These are phyloP conservation scores for Hippocampus comes DNA, from an alignment of 2,113 vertebrate genomes.

Conservation along the genomic window DNA sequence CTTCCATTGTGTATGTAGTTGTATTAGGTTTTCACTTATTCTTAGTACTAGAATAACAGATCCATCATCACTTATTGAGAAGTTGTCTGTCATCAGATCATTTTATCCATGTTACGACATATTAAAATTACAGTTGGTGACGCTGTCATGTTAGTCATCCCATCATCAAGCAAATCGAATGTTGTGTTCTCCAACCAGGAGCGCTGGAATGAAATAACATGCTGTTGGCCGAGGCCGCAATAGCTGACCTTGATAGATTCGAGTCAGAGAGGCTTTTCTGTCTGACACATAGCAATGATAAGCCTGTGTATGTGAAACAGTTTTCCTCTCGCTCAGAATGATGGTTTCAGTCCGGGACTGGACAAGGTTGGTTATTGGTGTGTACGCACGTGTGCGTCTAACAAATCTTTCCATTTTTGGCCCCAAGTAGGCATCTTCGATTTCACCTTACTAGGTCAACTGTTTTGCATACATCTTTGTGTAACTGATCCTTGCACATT, in stretches of 20 bases:
- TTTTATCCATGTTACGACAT: not conserved
- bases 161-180: slow-evolving; percentile 21
- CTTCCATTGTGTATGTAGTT: not conserved
- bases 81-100: not conserved
- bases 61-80: not conserved
- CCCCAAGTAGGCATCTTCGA: slow-evolving; percentile 42
- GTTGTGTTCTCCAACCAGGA: slow-evolving; percentile 43
- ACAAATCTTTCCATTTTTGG: slow-evolving; percentile 46
- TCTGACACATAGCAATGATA: slow-evolving; percentile 68
- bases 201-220: slow-evolving; percentile 63
- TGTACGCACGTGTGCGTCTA: slow-evolving; percentile 21
- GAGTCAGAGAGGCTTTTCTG: slow-evolving; percentile 60
- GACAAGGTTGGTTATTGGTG: slow-evolving; percentile 30
- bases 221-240: slow-evolving; percentile 66
- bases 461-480: slow-evolving; percentile 16
- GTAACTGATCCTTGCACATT: not conserved
- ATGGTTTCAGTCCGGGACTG: slow-evolving; percentile 39
- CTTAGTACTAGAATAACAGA: not conserved
- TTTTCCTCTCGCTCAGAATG: slow-evolving; percentile 60
- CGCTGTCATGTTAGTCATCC: slow-evolving; percentile 15
- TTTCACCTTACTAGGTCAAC: slow-evolving; percentile 13
- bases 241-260: slow-evolving; percentile 77
- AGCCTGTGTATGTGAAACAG: slow-evolving; percentile 59
- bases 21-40: not conserved
- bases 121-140: not conserved